Evolutionary conservation across 1,140 invertebrate genomes (phyloP).

Genomic region (Teleopsis dalmanni): DNA sequence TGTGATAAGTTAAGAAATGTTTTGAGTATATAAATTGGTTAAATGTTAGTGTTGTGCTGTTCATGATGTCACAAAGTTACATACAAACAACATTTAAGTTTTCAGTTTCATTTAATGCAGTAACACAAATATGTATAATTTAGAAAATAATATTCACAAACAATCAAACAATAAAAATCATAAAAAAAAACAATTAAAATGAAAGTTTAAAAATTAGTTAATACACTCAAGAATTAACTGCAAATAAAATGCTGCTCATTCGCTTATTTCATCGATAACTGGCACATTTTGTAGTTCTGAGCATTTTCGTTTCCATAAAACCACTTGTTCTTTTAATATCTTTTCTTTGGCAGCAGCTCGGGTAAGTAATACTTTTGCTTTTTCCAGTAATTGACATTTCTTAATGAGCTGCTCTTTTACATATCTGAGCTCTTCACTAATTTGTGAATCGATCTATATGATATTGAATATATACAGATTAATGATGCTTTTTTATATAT

Average conservation of each 20-base stretch:
- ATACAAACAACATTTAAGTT: background rate
- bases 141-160: background rate
- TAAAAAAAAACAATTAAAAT: background rate
- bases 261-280: constrained; percentile 42
- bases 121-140: background rate
- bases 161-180: background rate
- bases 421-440: constrained; percentile 37
- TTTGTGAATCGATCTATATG: background rate
- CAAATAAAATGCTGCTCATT: constrained; percentile 42
- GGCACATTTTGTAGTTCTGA: constrained; percentile 43
- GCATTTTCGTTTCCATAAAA: constrained; percentile 38
- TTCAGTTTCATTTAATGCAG: background rate
- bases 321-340: constrained; percentile 33
- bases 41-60: too few relatives aligned
- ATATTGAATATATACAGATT: background rate
- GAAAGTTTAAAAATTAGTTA: background rate
- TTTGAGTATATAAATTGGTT: too few relatives aligned
- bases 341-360: constrained; percentile 42
- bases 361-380: constrained; percentile 47
- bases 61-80: too few relatives aligned
- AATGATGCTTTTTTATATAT: too few relatives aligned
- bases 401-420: constrained; percentile 47
- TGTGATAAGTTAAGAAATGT: too few relatives aligned
- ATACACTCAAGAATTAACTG: constrained; percentile 39
- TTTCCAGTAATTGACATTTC: constrained; percentile 50